Evolutionary conservation across 2,113 vertebrate species (phyloP).

Genomic region (Tretioscincus oriximinensis): DNA sequence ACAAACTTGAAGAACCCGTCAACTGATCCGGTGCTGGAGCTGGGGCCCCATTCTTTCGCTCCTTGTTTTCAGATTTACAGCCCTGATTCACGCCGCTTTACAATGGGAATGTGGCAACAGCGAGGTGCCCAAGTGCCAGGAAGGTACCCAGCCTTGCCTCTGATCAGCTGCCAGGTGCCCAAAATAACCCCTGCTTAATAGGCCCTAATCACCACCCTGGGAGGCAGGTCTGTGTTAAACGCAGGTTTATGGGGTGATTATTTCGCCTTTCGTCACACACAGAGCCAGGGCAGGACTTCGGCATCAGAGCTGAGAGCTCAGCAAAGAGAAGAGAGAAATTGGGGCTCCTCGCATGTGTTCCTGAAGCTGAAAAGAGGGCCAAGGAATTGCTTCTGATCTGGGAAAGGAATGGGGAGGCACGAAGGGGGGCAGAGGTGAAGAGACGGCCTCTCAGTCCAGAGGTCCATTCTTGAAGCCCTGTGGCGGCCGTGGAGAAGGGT

Average conservation of each 20-base stretch:
- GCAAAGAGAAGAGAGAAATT: background rate
- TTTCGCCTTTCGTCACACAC: constrained; percentile 53
- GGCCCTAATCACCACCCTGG: constrained; percentile 57
- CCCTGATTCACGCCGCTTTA: constrained; percentile 62
- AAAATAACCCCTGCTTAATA: constrained; percentile 58
- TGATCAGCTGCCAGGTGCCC: constrained; percentile 52
- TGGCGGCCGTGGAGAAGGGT: no score
- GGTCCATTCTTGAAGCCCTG: no score
- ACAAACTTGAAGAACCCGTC: constrained; percentile 8
- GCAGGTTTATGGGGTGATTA: constrained; percentile 25
- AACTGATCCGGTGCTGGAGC: background rate
- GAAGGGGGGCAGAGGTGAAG: no score
- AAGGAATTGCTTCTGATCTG: background rate
- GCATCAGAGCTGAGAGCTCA: background rate
- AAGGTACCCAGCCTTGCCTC: constrained; percentile 48
- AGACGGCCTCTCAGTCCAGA: no score
- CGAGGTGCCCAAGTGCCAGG: constrained; percentile 58
- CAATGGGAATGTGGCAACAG: constrained; percentile 38
- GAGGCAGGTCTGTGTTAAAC: constrained; percentile 47
- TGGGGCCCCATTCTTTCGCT: background rate
- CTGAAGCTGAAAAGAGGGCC: background rate
- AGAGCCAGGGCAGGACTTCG: background rate
- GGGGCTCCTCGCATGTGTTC: background rate
- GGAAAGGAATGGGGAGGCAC: background rate
- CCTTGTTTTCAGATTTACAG: constrained; percentile 42